Conservation (phyloP, 2,888 invertebrate species). For the Conchocele bisecta region DNA sequence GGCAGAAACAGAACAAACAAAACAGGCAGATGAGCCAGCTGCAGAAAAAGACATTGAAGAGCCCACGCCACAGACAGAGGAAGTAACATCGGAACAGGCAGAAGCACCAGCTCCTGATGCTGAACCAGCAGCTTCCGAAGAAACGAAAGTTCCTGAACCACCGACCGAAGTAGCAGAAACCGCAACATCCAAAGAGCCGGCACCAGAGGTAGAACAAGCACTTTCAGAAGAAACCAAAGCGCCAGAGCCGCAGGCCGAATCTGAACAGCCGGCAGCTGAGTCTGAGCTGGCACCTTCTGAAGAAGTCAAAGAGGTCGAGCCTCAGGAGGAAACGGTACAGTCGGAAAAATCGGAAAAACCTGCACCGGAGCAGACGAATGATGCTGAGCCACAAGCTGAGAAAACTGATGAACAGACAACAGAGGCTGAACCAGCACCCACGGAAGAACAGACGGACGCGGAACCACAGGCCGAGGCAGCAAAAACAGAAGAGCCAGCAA, state of each 20-base stretch:
- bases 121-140: not conserved
- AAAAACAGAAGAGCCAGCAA: too few relatives aligned
- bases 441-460: conserved; percentile 1
- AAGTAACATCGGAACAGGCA: not conserved
- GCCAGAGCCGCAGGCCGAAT: not conserved
- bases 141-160: not conserved
- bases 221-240: not conserved
- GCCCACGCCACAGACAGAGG: not conserved
- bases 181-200: not conserved
- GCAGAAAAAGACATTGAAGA: not conserved
- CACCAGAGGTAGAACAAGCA: not conserved
- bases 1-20: not conserved
- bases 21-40: not conserved
- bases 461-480: not conserved
- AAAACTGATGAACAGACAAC: not conserved
- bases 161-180: not conserved
- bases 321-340: too few relatives aligned
- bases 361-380: not conserved
- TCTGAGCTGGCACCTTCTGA: not conserved
- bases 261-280: not conserved
- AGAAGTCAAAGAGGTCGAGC: not conserved
- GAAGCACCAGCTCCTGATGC: not conserved
- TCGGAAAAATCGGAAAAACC: too few relatives aligned
- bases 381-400: not conserved
- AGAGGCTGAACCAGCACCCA: not conserved